Evolutionary conservation across 1,140 invertebrate genomes (phyloP).

Genomic region (Halesus radiatus): DNA sequence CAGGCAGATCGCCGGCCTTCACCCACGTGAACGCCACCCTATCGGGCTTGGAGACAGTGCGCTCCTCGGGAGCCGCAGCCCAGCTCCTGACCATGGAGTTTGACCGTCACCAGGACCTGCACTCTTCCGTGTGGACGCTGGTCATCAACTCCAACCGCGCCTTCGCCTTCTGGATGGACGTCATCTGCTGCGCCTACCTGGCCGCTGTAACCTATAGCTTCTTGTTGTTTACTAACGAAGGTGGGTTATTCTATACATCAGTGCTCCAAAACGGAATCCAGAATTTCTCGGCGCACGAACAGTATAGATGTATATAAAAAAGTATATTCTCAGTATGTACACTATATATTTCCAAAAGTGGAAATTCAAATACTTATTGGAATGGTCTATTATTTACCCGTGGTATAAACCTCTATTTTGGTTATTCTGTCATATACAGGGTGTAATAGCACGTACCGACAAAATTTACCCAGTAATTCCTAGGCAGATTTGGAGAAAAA

Average conservation of each 20-base stretch:
- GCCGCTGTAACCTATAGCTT: slow-evolving; percentile 73
- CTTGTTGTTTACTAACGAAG: slow-evolving; percentile 64
- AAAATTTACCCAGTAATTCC: too few relatives aligned
- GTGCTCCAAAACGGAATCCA: too few relatives aligned
- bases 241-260: slow-evolving; percentile 49
- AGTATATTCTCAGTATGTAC: too few relatives aligned
- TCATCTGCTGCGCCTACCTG: slow-evolving; percentile 80
- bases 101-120: slow-evolving; percentile 78
- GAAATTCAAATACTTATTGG: too few relatives aligned
- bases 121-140: slow-evolving; percentile 78
- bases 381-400: too few relatives aligned
- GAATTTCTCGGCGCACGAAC: too few relatives aligned
- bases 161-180: slow-evolving; percentile 73
- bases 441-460: too few relatives aligned
- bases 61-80: slow-evolving; percentile 76
- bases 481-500: too few relatives aligned
- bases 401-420: too few relatives aligned
- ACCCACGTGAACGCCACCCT: slow-evolving; percentile 86
- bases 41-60: slow-evolving; percentile 85
- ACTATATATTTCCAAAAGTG: too few relatives aligned
- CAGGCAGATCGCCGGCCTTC: slow-evolving; percentile 85
- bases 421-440: too few relatives aligned
- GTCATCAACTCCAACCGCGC: slow-evolving; percentile 78
- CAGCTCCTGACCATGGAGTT: slow-evolving; percentile 75
- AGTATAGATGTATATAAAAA: too few relatives aligned